Base-by-base conservation (phyloP, 2,797 vertebrate species). In the Acanthurus tractus region DNA sequence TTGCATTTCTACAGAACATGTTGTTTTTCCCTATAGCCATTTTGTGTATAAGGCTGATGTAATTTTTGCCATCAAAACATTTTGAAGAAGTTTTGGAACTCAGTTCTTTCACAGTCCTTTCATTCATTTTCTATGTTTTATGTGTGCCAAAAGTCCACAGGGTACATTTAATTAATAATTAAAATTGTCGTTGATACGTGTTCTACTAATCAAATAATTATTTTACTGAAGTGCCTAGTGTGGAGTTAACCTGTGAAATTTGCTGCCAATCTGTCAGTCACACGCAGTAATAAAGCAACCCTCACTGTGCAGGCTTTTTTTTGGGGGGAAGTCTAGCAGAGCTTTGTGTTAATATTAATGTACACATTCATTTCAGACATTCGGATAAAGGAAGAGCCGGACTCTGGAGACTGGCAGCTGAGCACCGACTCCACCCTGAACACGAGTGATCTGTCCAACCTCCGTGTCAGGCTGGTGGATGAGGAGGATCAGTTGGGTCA, bases 311-410 rank as follows among this genome's bases (percentile, higher is more conserved):
- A 11, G 48, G 38, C 18, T 76, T 71, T 45, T 18, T 74, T 70
- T 84, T 64, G 64, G 45, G 64, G 45, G 10, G 40, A 53, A 49
- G 40, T 81, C 55, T 82, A 45, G 53, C 63, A 52, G 23, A 79
- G 62, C 56, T 34, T 62, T 44, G 22, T 53, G 42, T 65, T 86
- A 59, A 69, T 74, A 65, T 83, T 79, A 65, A 65, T 34, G 1
- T 75, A 10, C 50, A 56, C 52, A 68, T 82, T 58, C 1, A 56
- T 81, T 88, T 63, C 89, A 99, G 98, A 96, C 92, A 97, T 99
- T 94, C 96, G 96, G 90, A 99, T 99, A 94, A 99, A 99, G 92
- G 97, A 99, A 93, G 98, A 99, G 87, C 98, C 97, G 50, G 98
- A 99, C 92, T 96, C 97, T 44, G 97, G 97, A 91, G 98, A 99